These are phyloP conservation scores for Ondatra zibethicus DNA, from an alignment of 2,113 vertebrate species.

Conservation along the genomic window DNA sequence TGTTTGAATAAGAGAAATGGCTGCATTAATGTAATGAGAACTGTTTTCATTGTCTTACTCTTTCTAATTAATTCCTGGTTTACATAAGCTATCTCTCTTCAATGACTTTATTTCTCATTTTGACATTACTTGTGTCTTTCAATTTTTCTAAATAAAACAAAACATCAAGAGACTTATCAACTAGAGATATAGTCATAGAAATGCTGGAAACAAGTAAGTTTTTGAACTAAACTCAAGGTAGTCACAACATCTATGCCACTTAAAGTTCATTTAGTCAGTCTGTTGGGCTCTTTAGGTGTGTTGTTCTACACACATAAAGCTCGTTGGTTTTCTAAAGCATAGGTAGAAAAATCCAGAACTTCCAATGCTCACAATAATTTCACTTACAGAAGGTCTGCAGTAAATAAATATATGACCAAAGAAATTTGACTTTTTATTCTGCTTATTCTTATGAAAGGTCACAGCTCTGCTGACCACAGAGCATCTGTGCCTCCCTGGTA, in stretches of 20 bases:
- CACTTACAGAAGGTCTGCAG: slow-evolving; percentile 77
- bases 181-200: not conserved
- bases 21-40: not conserved
- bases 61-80: not conserved
- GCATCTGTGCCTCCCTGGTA: not conserved
- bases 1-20: not conserved
- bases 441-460: slow-evolving; percentile 71
- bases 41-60: not conserved
- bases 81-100: not conserved
- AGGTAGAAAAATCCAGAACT: slow-evolving; percentile 79
- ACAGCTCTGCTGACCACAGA: slow-evolving; percentile 10
- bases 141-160: slow-evolving; percentile 26
- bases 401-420: slow-evolving; percentile 82
- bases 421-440: slow-evolving; percentile 77
- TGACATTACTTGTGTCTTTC: slow-evolving; percentile 21
- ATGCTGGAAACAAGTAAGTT: not conserved
- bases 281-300: slow-evolving; percentile 64
- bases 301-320: slow-evolving; percentile 66
- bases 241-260: slow-evolving; percentile 53
- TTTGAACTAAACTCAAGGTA: slow-evolving; percentile 61
- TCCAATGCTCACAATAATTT: slow-evolving; percentile 81
- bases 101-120: slow-evolving; percentile 53
- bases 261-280: slow-evolving; percentile 73
- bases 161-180: slow-evolving; percentile 1
- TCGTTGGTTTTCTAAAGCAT: slow-evolving; percentile 82